Conservation (phyloP, 2,797 vertebrate genomes). For the Triplophysa yarkandensis region DNA sequence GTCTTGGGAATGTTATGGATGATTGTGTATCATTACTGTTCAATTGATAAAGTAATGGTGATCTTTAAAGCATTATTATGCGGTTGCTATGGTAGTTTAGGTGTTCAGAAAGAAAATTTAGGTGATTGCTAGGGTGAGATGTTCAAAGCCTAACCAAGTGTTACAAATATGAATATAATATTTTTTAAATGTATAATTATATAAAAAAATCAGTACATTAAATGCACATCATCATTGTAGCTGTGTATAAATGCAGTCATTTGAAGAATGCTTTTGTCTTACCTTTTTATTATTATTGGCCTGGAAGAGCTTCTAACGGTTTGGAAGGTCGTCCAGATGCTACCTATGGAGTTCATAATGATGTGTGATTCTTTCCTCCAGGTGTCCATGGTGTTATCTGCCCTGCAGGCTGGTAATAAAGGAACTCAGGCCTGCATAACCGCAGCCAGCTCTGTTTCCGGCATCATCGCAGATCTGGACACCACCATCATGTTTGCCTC, state of each 20-base stretch:
- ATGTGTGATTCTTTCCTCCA: constrained; percentile 60
- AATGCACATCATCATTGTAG: neutral
- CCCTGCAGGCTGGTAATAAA: constrained; percentile 97
- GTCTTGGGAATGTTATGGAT: neutral
- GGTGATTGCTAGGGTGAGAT: neutral
- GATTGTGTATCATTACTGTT: neutral
- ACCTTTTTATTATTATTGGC: neutral
- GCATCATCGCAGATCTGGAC: constrained; percentile 97
- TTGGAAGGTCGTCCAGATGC: neutral
- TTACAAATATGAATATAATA: neutral
- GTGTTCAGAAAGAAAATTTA: too few species aligned
- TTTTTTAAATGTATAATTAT: too few species aligned
- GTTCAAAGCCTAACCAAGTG: neutral
- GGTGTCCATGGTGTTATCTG: constrained; percentile 95
- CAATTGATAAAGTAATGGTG: neutral
- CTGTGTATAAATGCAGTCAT: neutral
- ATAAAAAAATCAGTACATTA: neutral
- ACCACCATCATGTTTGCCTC: constrained; percentile 99
- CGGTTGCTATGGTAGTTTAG: too few species aligned
- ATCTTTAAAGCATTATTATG: neutral
- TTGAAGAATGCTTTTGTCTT: neutral
- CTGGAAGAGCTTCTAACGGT: neutral
- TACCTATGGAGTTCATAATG: constrained; percentile 30
- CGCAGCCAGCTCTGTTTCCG: constrained; percentile 91
- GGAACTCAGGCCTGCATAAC: constrained; percentile 98